Evolutionary conservation across 2,797 vertebrate species (phyloP), one percentile per base, ranked within the genome.

Genomic region (Cryptoblepharus egeriae): DNA sequence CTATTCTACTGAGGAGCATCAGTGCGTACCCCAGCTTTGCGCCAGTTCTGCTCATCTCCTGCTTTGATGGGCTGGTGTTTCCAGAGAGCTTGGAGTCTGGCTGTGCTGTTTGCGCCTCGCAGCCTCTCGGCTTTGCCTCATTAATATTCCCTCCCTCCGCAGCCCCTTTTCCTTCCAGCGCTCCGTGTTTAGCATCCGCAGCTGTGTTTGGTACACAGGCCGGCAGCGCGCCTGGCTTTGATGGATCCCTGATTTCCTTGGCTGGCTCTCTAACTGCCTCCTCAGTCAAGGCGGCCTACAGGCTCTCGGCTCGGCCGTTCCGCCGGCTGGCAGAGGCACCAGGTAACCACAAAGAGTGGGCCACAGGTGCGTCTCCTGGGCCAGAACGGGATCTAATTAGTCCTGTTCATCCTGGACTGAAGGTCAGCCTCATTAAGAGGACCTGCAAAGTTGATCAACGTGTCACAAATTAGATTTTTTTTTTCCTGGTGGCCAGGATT

Each of bases 161-260:
- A 95, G 95, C 95, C 6, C 96, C 95, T 93, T 96, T 96, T 97
- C 96, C 96, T 95, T 95, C 96, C 93, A 95, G 94, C 93, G 94
- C 94, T 85, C 90, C 92, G 91, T 96, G 95, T 96, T 97, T 96
- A 96, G 96, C 96, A 95, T 97, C 96, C 85, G 95, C 97, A 97
- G 97, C 97, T 98, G 97, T 96, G 93, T 97, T 97, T 96, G 96
- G 96, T 96, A 94, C 88, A 94, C 94, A 90, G 94, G 93, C 93
- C 95, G 94, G 94, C 94, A 91, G 90, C 85, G 94, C 84, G 94
- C 91, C 94, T 97, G 96, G 96, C 96, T 95, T 94, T 96, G 96
- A 96, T 93, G 94, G 94, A 96, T 95, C 88, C 89, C 85, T 81
- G 90, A 89, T 91, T 88, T 90, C 75, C 80, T 84, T 0, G 52